phyloP scores from a whole-genome alignment of 2,113 vertebrate species.

The Buteo buteo region DNA sequence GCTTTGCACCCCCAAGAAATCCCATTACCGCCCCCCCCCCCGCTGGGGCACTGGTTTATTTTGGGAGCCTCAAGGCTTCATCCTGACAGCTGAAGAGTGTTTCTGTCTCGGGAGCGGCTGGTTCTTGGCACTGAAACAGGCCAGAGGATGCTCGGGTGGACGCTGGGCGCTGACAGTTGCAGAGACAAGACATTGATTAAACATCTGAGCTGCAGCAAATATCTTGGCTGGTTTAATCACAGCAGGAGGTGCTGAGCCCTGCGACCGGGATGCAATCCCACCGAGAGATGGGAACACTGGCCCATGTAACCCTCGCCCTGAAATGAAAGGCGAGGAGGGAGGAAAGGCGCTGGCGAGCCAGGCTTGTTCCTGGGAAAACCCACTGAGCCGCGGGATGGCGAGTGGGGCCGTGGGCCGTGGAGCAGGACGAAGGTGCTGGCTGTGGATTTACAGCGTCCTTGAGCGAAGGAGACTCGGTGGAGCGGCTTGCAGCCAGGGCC shows the following conservation, averaged over 20 bases:
- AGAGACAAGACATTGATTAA: neutral
- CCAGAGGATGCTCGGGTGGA: neutral
- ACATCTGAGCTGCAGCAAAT: neutral
- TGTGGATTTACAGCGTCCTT: neutral
- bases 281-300: neutral
- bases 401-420: neutral
- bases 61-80: neutral
- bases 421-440: neutral
- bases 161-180: neutral
- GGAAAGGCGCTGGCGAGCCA: neutral
- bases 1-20: neutral
- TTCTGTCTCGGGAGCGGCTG: neutral
- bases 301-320: fast-evolving
- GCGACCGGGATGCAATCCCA: neutral
- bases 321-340: neutral
- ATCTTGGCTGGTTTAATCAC: neutral
- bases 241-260: neutral
- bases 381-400: neutral
- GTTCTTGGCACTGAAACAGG: neutral
- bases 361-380: neutral
- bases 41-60: neutral
- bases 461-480: neutral
- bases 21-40: neutral
- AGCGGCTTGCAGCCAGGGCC: neutral
- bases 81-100: neutral